phyloP scores from a whole-genome alignment of 2,888 invertebrate genomes.

The Carcina quercana region DNA sequence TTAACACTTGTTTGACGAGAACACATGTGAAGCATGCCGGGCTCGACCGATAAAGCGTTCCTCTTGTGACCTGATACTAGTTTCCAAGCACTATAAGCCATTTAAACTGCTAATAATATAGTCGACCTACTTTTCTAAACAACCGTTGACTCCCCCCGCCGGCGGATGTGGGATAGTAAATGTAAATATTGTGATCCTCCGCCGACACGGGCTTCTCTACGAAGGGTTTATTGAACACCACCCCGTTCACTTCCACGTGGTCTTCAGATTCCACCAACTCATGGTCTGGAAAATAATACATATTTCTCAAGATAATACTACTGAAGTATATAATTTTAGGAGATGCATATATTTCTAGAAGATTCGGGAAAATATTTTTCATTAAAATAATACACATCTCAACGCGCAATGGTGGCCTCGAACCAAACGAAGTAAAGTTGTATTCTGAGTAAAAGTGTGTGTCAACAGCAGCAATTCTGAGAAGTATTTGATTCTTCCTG shows the following conservation, averaged over 20 bases:
- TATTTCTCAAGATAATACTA: background rate
- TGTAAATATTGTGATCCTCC: conserved; percentile 99
- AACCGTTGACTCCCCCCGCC: conserved; percentile 98
- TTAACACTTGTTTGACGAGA: too few species aligned
- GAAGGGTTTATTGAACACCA: conserved; percentile 97
- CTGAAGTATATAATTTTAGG: background rate
- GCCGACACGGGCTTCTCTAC: conserved; percentile 99
- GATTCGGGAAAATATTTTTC: too few species aligned
- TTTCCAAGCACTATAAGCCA: too few species aligned
- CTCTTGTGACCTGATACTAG: too few species aligned
- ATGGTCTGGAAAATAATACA: conserved; percentile 76
- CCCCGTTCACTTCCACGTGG: conserved; percentile 97
- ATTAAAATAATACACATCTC: background rate
- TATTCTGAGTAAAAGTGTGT: too few species aligned
- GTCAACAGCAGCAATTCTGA: too few species aligned
- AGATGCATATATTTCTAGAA: background rate
- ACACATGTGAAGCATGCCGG: too few species aligned
- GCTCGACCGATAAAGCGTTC: too few species aligned
- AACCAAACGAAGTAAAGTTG: too few species aligned
- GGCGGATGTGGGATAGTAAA: conserved; percentile 98
- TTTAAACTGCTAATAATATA: too few species aligned
- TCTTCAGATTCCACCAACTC: conserved; percentile 96
- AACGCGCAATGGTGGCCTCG: background rate
- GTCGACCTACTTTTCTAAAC: conserved; percentile 93
- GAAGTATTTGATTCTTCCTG: too few species aligned